Conservation (phyloP, 2,888 invertebrate genomes). For the Pachydiplax longipennis region DNA sequence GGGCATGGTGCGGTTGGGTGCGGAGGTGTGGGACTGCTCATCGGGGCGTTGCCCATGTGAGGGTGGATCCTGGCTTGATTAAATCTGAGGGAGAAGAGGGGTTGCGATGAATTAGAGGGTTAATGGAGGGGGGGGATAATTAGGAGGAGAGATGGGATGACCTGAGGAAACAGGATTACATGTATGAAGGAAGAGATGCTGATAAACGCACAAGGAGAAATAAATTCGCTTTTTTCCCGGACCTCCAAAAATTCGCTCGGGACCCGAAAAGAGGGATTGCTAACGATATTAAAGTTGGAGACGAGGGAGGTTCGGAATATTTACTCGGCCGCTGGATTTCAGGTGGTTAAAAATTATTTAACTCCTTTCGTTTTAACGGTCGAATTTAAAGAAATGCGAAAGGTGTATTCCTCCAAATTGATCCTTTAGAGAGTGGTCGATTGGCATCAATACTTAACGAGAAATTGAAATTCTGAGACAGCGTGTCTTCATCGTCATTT, state of each 20-base stretch:
- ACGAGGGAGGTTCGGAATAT: slow-evolving; percentile 40
- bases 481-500: too few species aligned
- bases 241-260: slow-evolving; percentile 32
- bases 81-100: slow-evolving; percentile 40
- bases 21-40: slow-evolving; percentile 30
- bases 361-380: slow-evolving; percentile 9
- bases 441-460: too few species aligned
- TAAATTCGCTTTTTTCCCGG: neutral
- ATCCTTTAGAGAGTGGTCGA: too few species aligned
- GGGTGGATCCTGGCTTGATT: slow-evolving; percentile 43
- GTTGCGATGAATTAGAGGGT: slow-evolving; percentile 30
- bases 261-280: slow-evolving; percentile 35
- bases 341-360: slow-evolving; percentile 30
- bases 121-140: slow-evolving; percentile 3
- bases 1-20: slow-evolving; percentile 43
- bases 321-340: slow-evolving; percentile 36
- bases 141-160: slow-evolving; percentile 37
- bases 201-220: slow-evolving; percentile 8
- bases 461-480: too few species aligned
- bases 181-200: slow-evolving; percentile 18
- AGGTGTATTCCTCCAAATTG: too few species aligned
- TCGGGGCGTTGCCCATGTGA: slow-evolving; percentile 39
- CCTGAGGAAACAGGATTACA: slow-evolving; percentile 43
- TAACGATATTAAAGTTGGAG: slow-evolving; percentile 39
- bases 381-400: too few species aligned